A percentile compares a stretch with the other conserved stretches of the same genome.
phyloP scores from a whole-genome alignment of 1,140 invertebrate genomes.

The Leptinotarsa defecta region DNA sequence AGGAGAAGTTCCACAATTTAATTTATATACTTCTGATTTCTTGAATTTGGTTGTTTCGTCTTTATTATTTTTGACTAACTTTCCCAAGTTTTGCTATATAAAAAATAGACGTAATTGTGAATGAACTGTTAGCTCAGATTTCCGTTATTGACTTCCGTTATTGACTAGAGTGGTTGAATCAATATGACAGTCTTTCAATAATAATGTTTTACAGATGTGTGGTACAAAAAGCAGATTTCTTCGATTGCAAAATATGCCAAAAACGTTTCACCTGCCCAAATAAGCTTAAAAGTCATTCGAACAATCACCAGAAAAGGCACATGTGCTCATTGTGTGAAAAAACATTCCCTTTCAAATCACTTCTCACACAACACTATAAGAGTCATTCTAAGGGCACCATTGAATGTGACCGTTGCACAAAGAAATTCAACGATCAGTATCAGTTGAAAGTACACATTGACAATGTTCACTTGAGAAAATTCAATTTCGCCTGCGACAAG shows the following conservation, averaged over 20 bases:
- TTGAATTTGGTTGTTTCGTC: no score
- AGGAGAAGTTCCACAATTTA: no score
- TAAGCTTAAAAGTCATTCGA: neutral
- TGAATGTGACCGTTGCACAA: conserved; percentile 58
- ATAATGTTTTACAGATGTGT: neutral
- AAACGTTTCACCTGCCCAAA: neutral
- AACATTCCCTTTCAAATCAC: neutral
- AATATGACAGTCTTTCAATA: no score
- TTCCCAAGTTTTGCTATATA: no score
- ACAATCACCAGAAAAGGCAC: neutral
- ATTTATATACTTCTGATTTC: no score
- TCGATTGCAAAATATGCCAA: neutral
- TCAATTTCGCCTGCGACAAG: conserved; percentile 40
- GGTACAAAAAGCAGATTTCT: neutral
- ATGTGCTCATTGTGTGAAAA: neutral
- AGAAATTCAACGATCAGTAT: conserved; percentile 39
- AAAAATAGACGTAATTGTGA: no score
- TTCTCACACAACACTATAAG: neutral
- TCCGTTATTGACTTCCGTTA: no score
- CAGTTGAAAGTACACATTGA: conserved; percentile 21
- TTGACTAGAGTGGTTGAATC: no score
- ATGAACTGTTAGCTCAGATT: no score
- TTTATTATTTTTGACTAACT: no score
- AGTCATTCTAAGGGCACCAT: conserved; percentile 58
- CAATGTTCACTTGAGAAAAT: conserved; percentile 27